Conservation (phyloP, 92 coral and sea anemone genomes). For the Paragorgia papillata region DNA sequence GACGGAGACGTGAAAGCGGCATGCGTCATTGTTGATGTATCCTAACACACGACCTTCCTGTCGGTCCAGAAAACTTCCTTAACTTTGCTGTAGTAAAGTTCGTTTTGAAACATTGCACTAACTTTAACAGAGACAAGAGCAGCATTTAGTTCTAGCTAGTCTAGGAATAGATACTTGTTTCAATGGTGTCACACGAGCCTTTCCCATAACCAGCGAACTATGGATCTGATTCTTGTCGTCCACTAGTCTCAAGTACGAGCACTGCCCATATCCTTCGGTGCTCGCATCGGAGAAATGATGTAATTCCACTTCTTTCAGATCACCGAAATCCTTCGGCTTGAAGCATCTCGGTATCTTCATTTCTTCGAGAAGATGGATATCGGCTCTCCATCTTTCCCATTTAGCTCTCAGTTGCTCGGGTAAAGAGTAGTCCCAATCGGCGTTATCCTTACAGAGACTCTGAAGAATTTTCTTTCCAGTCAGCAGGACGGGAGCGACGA, state of each 20-base stretch:
- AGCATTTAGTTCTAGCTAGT: constrained; percentile 58
- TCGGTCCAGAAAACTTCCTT: constrained; percentile 50
- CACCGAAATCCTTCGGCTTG: constrained; percentile 5
- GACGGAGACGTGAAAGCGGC: no score
- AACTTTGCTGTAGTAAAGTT: constrained; percentile 29
- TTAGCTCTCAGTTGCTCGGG: no score
- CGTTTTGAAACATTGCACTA: constrained; percentile 36
- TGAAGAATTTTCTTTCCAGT: constrained; percentile 2
- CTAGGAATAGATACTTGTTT: no score
- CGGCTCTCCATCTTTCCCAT: not conserved
- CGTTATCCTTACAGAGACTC: no score
- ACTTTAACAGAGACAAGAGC: constrained; percentile 48
- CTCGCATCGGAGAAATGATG: no score
- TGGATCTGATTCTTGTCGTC: constrained; percentile 43
- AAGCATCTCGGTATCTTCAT: not conserved
- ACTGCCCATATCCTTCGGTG: constrained; percentile 9
- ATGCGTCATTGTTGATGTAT: no score
- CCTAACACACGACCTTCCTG: constrained; percentile 38
- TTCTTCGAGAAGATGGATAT: not conserved
- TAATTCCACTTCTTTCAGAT: not conserved
- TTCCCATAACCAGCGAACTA: constrained; percentile 62
- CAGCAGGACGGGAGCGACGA: not conserved
- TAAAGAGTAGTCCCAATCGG: no score
- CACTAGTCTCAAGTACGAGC: constrained; percentile 20
- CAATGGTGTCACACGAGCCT: constrained; percentile 59